A percentile compares a stretch with the other conserved stretches of the same genome.
phyloP scores from a whole-genome alignment of 2,113 vertebrate species.

The Megaptera novaeangliae region DNA sequence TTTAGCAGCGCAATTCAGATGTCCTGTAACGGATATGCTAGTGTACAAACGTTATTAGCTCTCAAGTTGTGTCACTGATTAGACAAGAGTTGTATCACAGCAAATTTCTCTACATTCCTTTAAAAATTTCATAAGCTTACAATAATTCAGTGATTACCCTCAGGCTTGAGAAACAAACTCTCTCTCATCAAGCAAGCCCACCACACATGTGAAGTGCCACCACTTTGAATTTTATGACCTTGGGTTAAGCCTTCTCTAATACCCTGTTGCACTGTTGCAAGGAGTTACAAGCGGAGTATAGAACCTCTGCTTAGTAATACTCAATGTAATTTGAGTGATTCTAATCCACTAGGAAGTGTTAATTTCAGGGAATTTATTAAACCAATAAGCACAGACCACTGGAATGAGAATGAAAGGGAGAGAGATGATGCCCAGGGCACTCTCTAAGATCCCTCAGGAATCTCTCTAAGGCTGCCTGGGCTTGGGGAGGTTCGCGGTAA shows the following conservation, averaged over 20 bases:
- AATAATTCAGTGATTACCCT: neutral
- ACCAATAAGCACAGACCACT: neutral
- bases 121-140: neutral
- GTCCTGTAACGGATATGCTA: accelerated
- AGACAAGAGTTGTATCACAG: neutral
- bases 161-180: neutral
- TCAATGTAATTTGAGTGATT: neutral
- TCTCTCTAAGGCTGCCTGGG: neutral
- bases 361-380: neutral
- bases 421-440: accelerated
- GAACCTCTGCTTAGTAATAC: neutral
- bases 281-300: neutral
- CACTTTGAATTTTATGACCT: neutral
- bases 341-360: neutral
- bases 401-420: neutral
- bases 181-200: neutral
- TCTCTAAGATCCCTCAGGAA: neutral
- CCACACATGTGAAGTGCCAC: neutral
- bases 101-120: neutral
- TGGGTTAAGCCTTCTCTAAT: neutral
- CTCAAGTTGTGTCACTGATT: neutral
- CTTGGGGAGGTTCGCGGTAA: neutral
- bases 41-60: neutral
- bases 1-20: neutral
- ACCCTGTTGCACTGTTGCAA: neutral